A percentile compares a stretch with the other conserved stretches of the same genome.
Conservation (phyloP, 1,140 invertebrate species). For the Trissolcus basalis region DNA sequence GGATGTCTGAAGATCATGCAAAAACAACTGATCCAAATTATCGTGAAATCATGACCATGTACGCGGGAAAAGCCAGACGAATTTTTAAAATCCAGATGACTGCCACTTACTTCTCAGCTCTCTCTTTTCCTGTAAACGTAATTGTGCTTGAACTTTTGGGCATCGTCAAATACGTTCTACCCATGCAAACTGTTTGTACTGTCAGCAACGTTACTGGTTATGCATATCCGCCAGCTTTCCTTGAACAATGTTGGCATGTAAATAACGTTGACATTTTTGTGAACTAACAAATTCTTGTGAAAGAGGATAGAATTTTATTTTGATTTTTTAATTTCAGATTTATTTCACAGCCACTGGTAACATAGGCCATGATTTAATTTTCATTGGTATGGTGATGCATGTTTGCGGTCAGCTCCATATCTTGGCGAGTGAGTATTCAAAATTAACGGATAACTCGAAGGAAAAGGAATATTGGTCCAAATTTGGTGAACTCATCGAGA, state of each 20-base stretch:
- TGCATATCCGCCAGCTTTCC: constrained; percentile 5
- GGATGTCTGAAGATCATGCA: constrained; percentile 19
- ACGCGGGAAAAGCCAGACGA: constrained; percentile 2
- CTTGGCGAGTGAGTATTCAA: constrained; percentile 33
- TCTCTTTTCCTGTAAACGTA: constrained; percentile 5
- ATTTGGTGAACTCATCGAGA: constrained; percentile 9
- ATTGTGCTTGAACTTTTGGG: constrained; percentile 11
- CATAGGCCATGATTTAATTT: constrained; percentile 41
- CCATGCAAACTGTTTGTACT: constrained; percentile 39
- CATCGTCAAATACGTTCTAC: constrained; percentile 11
- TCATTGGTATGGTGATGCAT: constrained; percentile 39
- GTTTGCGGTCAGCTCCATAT: constrained; percentile 41
- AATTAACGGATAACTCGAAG: constrained; percentile 17
- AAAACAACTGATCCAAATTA: constrained; percentile 4
- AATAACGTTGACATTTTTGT: not conserved
- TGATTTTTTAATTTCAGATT: constrained; percentile 24
- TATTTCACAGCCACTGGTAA: constrained; percentile 35
- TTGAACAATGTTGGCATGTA: constrained; percentile 17
- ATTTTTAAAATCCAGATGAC: constrained; percentile 37
- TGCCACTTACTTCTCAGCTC: constrained; percentile 26
- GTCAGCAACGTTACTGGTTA: constrained; percentile 37
- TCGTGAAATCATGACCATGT: constrained; percentile 26
- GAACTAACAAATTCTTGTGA: not conserved
- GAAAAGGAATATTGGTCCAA: not conserved
- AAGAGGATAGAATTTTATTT: too few relatives aligned